phyloP scores from a whole-genome alignment of 2,797 vertebrate genomes.

The Syngnathus acus region DNA sequence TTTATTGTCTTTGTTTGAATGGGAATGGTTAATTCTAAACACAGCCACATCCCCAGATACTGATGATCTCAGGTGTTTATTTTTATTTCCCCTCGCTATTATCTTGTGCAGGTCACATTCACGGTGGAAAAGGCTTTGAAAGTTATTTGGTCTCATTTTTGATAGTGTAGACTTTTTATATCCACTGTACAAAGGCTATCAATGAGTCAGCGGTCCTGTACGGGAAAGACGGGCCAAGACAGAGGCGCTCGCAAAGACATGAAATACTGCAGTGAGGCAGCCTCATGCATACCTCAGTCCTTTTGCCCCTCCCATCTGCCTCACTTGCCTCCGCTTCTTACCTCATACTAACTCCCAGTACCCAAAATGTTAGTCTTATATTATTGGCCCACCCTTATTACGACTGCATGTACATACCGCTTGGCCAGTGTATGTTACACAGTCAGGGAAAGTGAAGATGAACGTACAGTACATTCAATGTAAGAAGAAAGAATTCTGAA shows the following conservation, averaged over 20 bases:
- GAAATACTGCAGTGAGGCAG: conserved; percentile 62
- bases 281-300: conserved; percentile 36
- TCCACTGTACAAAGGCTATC: background rate
- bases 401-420: background rate
- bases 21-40: no score
- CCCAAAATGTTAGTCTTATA: background rate
- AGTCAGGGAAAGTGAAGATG: conserved; percentile 24
- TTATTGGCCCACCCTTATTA: background rate
- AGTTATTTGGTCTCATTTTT: background rate
- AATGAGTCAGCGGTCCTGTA: conserved; percentile 55
- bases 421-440: background rate
- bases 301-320: conserved; percentile 41
- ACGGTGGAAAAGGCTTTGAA: background rate
- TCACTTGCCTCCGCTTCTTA: conserved; percentile 18
- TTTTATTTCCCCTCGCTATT: no score
- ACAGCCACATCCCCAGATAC: no score
- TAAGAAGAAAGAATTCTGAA: background rate
- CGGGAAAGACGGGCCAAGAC: conserved; percentile 38
- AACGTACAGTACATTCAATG: background rate
- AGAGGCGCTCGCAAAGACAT: conserved; percentile 46
- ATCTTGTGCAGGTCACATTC: background rate
- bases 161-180: background rate
- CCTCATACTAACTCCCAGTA: background rate
- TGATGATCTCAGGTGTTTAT: no score
- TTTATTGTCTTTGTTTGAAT: no score